Evolutionary conservation across 2,888 invertebrate genomes (phyloP).

Genomic region (Chloroclystis v-ata): DNA sequence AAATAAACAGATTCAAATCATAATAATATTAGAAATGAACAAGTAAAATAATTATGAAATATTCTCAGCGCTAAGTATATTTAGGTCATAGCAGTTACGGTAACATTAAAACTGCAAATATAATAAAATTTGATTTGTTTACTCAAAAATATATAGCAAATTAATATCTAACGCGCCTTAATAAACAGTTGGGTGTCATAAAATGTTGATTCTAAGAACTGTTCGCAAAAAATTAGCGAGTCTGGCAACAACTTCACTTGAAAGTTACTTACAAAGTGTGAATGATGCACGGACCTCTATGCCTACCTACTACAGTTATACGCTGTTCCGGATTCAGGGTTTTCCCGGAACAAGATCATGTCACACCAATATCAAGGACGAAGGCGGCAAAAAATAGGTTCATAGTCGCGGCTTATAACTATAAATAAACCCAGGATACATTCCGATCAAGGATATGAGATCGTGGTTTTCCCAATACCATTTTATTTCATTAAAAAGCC

Average conservation of each 20-base stretch:
- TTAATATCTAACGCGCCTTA: too few species aligned
- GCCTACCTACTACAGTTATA: slow-evolving; percentile 19
- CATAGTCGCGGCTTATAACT: background rate
- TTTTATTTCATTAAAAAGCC: background rate
- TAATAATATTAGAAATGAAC: background rate
- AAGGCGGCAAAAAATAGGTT: slow-evolving; percentile 16
- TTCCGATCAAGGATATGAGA: background rate
- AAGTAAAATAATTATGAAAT: too few species aligned
- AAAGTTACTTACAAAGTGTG: slow-evolving; percentile 23
- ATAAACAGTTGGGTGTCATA: background rate
- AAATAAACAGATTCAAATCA: slow-evolving; percentile 8
- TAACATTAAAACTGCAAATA: too few species aligned
- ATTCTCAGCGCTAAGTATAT: too few species aligned
- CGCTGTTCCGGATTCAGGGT: slow-evolving; percentile 25
- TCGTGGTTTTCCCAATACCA: slow-evolving; percentile 11
- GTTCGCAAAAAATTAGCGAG: slow-evolving; percentile 18
- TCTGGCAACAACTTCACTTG: slow-evolving; percentile 23
- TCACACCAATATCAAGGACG: slow-evolving; percentile 21
- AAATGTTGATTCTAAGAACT: background rate
- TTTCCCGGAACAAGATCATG: slow-evolving; percentile 19
- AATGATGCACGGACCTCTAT: slow-evolving; percentile 19
- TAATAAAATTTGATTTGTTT: too few species aligned
- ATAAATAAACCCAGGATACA: slow-evolving; percentile 7
- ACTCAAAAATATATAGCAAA: too few species aligned
- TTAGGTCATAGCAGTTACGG: too few species aligned